phyloP scores from a whole-genome alignment of 1,140 invertebrate genomes.

The Drosophila littoralis region DNA sequence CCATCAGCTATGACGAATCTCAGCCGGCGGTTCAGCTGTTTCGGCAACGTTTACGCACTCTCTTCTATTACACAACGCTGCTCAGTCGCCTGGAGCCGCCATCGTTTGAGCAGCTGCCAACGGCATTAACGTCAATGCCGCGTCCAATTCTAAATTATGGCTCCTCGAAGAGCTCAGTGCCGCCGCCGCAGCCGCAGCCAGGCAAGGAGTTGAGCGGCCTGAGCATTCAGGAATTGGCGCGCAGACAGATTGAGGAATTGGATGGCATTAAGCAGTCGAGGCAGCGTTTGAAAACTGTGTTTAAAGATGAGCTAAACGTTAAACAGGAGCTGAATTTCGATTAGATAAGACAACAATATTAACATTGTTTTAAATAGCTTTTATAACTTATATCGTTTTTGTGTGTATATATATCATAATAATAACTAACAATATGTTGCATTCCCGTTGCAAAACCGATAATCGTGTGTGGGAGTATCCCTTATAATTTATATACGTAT shows the following conservation, averaged over 20 bases:
- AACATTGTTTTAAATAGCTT: slow-evolving; percentile 26
- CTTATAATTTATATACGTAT: slow-evolving; percentile 16
- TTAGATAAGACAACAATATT: slow-evolving; percentile 1
- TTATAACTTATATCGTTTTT: slow-evolving; percentile 38
- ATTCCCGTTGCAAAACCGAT: slow-evolving; percentile 22
- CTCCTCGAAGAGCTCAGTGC: not conserved
- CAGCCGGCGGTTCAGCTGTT: slow-evolving; percentile 49
- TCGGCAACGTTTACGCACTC: slow-evolving; percentile 57
- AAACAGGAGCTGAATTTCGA: slow-evolving; percentile 13
- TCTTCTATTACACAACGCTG: slow-evolving; percentile 69
- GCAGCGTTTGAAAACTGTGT: not conserved
- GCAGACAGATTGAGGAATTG: slow-evolving; percentile 12
- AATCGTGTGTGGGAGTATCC: slow-evolving; percentile 12
- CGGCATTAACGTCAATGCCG: slow-evolving; percentile 13
- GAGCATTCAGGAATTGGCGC: not conserved
- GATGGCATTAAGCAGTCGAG: not conserved
- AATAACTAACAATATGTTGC: slow-evolving; percentile 42
- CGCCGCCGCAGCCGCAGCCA: not conserved
- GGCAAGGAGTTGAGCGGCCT: not conserved
- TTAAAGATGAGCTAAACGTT: slow-evolving; percentile 1
- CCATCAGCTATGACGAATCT: slow-evolving; percentile 35
- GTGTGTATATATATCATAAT: slow-evolving; percentile 30
- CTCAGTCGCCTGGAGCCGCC: slow-evolving; percentile 62
- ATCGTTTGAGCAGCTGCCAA: slow-evolving; percentile 45
- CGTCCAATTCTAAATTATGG: slow-evolving; percentile 15